Percentiles rank a stretch among this genome's conserved stretches.
Evolutionary conservation across 30 jellyfish, hydroid and myxozoan species (phyloP).

Genomic region (Rhopilema esculentum): DNA sequence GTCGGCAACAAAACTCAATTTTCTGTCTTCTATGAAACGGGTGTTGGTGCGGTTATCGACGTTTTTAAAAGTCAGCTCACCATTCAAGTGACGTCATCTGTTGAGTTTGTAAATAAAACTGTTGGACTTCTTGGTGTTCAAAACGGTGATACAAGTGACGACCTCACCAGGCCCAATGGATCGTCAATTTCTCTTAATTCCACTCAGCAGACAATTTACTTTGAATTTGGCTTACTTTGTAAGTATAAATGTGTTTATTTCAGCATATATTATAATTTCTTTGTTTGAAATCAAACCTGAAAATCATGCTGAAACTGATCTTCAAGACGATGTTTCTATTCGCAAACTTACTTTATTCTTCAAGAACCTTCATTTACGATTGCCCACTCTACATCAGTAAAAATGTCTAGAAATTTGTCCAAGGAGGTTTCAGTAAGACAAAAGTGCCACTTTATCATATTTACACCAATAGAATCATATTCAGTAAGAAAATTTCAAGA

Average conservation of each 20-base stretch:
- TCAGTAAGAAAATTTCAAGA: too few relatives aligned
- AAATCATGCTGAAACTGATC: not conserved
- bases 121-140: constrained; percentile 26
- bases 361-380: too few relatives aligned
- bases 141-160: constrained; percentile 24
- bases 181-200: constrained; percentile 2
- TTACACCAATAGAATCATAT: too few relatives aligned
- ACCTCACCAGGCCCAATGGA: constrained; percentile 38
- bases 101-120: constrained; percentile 10
- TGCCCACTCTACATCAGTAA: too few relatives aligned
- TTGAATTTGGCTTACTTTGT: constrained; percentile 38
- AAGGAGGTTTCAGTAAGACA: too few relatives aligned
- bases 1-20: constrained; percentile 10
- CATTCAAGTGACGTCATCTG: not conserved
- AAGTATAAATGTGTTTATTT: constrained; percentile 1
- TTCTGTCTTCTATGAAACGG: constrained; percentile 20
- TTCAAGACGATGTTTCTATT: too few relatives aligned
- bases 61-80: not conserved
- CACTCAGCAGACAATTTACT: constrained; percentile 33
- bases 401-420: too few relatives aligned
- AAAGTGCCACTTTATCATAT: too few relatives aligned
- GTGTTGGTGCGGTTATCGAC: constrained; percentile 10
- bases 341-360: too few relatives aligned
- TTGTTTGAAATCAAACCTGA: not conserved
- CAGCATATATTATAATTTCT: not conserved